Conservation (phyloP, 2,113 vertebrate species). For the Phycodurus eques region DNA sequence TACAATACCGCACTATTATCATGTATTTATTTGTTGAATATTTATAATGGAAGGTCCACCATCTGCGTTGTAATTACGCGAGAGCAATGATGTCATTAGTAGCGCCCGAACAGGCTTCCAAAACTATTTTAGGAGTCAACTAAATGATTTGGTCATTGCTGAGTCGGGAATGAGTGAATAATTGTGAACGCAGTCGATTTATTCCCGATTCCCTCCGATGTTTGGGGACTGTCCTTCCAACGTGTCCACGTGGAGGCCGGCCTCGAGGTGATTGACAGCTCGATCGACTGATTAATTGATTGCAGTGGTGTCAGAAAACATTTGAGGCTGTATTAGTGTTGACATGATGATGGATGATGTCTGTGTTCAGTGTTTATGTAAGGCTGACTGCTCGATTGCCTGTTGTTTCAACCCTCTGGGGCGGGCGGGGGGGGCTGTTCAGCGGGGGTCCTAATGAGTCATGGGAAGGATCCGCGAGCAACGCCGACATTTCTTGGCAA, state of each 20-base stretch:
- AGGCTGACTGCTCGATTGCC: neutral
- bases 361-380: neutral
- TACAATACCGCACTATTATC: too few relatives aligned
- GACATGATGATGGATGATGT: neutral
- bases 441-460: neutral
- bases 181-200: too few relatives aligned
- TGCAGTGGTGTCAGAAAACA: neutral
- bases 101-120: too few relatives aligned
- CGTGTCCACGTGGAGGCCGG: neutral
- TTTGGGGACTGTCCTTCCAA: neutral
- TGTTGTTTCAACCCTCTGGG: neutral
- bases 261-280: neutral
- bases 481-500: neutral
- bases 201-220: too few relatives aligned
- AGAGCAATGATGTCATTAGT: too few relatives aligned
- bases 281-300: neutral
- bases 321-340: neutral
- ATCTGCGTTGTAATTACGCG: too few relatives aligned
- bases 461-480: constrained; percentile 3
- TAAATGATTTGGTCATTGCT: too few relatives aligned
- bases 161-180: too few relatives aligned
- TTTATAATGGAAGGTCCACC: too few relatives aligned
- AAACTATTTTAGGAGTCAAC: too few relatives aligned
- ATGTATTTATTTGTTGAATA: too few relatives aligned
- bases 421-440: neutral